Evolutionary conservation across 2,797 vertebrate species (phyloP), one percentile per base, ranked within the genome.

Genomic region (Okamejei kenojei): DNA sequence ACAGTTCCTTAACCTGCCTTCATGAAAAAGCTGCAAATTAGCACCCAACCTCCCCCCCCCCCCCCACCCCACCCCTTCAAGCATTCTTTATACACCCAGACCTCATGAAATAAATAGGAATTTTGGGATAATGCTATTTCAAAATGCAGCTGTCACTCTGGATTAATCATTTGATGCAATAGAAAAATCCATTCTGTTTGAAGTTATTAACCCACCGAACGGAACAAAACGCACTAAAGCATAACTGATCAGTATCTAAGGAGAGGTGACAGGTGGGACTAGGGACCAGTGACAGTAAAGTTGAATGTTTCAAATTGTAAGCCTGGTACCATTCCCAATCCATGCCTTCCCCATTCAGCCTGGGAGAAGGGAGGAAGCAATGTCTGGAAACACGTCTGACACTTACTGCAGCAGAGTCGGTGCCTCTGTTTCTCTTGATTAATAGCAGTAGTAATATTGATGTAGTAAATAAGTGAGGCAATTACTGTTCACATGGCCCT

Each of bases 41-140:
- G 90, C 23, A 73, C 9, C 45, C 17, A 68, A 19, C 5, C 71
- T 21, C 0, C 19, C 15, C 21, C 6, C 21, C 63, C 7, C 63
- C 7, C 63, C 71, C 5, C 0, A 21, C 9, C 23, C 38, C 82
- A 29, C 2, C 9, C 21, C 71, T 15, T 1, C 88, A 68, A 26
- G 65, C 21, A 63, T 19, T 90, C 65, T 54, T 74, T 92, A 58
- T 92, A 74, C 38, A 45, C 23, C 90, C 38, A 26, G 13, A 58
- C 21, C 26, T 73, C 90, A 23, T 29, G 38, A 92, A 54, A 76
- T 92, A 76, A 90, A 38, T 15, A 74, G 90, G 73, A 90, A 76
- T 29, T 54, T 38, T 58, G 38, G 71, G 38, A 58, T 58, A 26
- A 35, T 13, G n/a, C 13, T 32, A 2, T 10, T 73, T 91, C 32